Evolutionary conservation across 1,140 invertebrate genomes (phyloP), one percentile per base, ranked within the genome.

Genomic region (Maniola jurtina): DNA sequence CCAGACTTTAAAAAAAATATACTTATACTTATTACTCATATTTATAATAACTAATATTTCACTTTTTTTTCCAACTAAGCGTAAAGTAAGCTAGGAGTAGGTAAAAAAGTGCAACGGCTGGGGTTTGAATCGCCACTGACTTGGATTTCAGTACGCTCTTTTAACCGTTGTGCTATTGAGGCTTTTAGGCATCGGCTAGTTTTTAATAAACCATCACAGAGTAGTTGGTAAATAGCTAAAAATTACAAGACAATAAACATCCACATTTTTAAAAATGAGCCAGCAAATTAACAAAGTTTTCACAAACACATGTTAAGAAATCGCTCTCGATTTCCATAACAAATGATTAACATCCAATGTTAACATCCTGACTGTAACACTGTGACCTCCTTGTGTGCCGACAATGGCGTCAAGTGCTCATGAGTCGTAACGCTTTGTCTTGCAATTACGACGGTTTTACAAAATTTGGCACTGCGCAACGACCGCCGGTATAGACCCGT

Each of bases 361-460:
- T 34, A 9, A 35, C 40, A 56, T 25, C 25, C 25, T 25, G 25
- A 25, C 25, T 25, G 25, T 25, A 52, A 50, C 45, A 35, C n/a
- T 16, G 36, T 76, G 80, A 80, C 82, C 82, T 79, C 79, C 75
- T 79, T 84, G 77, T 74, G 64, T 64, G 68, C 75, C 75, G 72
- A 72, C 81, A 73, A 58, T 59, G 66, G 70, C 62, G 80, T 80
- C 82, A 83, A 84, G 75, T 70, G 73, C 72, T 78, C 78, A 85
- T 80, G 77, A 84, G 64, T 78, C 76, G 76, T 66, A 71, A 56
- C 68, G 78, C 84, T 85, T 88, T 88, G 86, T 88, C 79, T 86
- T 79, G 67, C 79, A 88, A 88, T 88, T 88, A 88, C 77, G 69
- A 61, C 52, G 68, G 80, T 79, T 84, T 79, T 83, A 88, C 76